phyloP scores from a whole-genome alignment of 2,113 vertebrate species.

The Istiophorus platypterus region DNA sequence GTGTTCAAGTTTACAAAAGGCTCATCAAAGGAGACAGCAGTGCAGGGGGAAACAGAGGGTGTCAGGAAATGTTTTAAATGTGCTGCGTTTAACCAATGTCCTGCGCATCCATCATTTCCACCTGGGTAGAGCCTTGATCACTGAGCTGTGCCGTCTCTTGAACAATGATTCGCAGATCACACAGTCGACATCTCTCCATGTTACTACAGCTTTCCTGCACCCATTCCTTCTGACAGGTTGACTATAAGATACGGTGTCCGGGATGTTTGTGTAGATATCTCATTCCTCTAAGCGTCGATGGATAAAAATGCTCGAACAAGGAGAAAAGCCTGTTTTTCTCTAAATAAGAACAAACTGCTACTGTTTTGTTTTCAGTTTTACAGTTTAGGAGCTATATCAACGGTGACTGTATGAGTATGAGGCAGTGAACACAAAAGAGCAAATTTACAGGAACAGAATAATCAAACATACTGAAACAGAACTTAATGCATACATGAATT shows the following conservation, averaged over 20 bases:
- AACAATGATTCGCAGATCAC: constrained; percentile 65
- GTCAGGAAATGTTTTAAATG: constrained; percentile 60
- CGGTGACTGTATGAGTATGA: constrained; percentile 8
- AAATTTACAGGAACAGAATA: constrained; percentile 10
- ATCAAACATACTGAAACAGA: constrained; percentile 9
- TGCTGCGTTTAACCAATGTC: constrained; percentile 64
- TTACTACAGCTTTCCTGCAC: constrained; percentile 26
- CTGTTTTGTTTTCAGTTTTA: neutral
- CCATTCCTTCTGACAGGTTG: constrained; percentile 35
- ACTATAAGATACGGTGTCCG: neutral
- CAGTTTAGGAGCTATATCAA: neutral
- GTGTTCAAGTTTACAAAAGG: constrained; percentile 36
- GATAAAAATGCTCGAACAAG: constrained; percentile 40
- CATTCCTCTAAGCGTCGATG: constrained; percentile 15
- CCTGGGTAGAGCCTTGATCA: constrained; percentile 66
- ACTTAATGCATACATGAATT: constrained; percentile 28
- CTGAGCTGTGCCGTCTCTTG: constrained; percentile 51
- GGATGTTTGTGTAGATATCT: constrained; percentile 32
- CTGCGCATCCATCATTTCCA: constrained; percentile 72
- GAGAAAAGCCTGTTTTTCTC: constrained; percentile 20
- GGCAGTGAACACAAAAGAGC: constrained; percentile 12
- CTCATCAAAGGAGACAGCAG: constrained; percentile 46
- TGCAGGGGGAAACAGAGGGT: constrained; percentile 6
- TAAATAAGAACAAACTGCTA: constrained; percentile 26
- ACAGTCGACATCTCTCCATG: constrained; percentile 23